Base-by-base conservation (phyloP, 2,888 invertebrate genomes). In the Cistogaster globosa region DNA sequence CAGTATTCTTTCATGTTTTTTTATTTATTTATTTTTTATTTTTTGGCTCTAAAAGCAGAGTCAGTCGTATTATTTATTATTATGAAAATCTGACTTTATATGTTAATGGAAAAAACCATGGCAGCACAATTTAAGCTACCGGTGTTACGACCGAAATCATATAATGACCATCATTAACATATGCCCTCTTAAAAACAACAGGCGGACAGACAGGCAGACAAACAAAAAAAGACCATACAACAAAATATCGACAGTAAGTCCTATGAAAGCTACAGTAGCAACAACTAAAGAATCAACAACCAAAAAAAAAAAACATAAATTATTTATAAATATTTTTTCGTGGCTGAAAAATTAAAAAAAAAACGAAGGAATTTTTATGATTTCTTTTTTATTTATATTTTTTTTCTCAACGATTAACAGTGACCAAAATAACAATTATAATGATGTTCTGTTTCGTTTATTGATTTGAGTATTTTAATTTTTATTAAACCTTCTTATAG, bases 101-200 rank as follows among this genome's bases (percentile, higher is more conserved):
- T 20, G 4, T 26, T 11, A 38, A 74, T 60, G 32, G 38, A 63
- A 42, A 65, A 48, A 32, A 26, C 7, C 16, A 32, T 22, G 67
- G 67, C 58, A 55, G 55, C 48, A 16, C 72, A 72, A 75, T 75
- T 75, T 57, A 36, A 60, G 82, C 84, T 83, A 84, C 86, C 76
- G 83, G 84, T 86, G 80, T 84, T 86, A 84, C 84, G 76, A 58
- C 68, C 68, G 60, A 62, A 60, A 83, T 63, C 76, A 69, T 68
- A 81, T 87, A 87, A 87, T 87, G 85, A 81, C 86, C 84, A 86
- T 80, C 80, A 87, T 87, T 86, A 86, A 84, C 84, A 87, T 86
- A 86, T 84, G 78, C 83, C 77, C 82, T 86, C 63, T 68, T 72
- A 84, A 68, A 63, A 53, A 53, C 26, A 71, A 74, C 67, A 7